Evolutionary conservation across 2,113 vertebrate species (phyloP), one percentile per base, ranked within the genome.

Genomic region (Willisornis vidua): DNA sequence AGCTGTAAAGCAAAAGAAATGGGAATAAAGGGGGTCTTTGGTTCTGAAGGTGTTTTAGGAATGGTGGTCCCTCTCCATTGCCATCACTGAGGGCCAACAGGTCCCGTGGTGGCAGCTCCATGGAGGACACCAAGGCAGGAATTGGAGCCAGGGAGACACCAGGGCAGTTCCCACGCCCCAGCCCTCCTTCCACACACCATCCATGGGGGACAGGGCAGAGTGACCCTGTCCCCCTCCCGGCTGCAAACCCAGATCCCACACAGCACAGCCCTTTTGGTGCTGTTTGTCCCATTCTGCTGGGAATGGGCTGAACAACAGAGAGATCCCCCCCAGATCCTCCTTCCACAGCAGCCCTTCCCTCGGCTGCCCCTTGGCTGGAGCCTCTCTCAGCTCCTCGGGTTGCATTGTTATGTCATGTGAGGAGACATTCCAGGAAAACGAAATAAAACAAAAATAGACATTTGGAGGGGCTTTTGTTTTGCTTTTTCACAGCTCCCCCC

Each of bases 391-490:
- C 4, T 54, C 62, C 17, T 46, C 4, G 12, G 92, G 48, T 45
- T 5, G 45, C 70, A 28, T 72, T 70, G 95, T 76, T 76, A 62
- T 55, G 51, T 4, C 43, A 4, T 33, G 77, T 2, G 70, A 65
- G 8, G 81, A 96, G 87, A 13, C 95, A 11, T 58, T 73, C 85
- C 92, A 73, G 90, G 65, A 72, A 76, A 49, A 16, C 0, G 14
- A 33, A 24, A 85, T 37, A 23, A 23, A 62, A 94, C 62, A n/a
- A 43, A 73, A 76, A 33, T 16, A 73, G 93, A 57, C 88, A 52
- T 88, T 86, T 88, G 94, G 90, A 94, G 94, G 92, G 96, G 74
- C 63, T 92, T 94, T 90, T 92, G 88, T 92, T 51, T 91, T 71
- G 82, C 87, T 76, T 45, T 48, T 48, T 49, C 89, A 48, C 94